Evolutionary conservation across 2,888 invertebrate species (phyloP).

Genomic region (Euplagia quadripunctaria): DNA sequence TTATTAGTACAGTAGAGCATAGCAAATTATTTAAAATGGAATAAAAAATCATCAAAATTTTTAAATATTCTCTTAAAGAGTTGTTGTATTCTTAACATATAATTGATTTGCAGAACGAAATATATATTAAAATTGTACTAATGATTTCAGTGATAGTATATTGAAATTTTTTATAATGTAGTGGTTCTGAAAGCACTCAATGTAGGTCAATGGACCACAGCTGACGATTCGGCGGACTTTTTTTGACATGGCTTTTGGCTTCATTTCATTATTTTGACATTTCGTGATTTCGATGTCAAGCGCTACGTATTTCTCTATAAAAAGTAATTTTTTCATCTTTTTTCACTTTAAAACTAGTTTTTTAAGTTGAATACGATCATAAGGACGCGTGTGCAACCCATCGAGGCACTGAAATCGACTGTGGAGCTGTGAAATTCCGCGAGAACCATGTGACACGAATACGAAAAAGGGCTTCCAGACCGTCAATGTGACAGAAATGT

Average conservation of each 20-base stretch:
- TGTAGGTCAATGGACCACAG: conserved; percentile 70
- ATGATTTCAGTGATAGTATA: not conserved
- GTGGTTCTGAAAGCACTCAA: conserved; percentile 50
- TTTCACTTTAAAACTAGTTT: conserved; percentile 67
- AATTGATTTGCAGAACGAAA: not conserved
- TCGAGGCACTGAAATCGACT: conserved; percentile 56
- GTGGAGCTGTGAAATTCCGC: conserved; percentile 75
- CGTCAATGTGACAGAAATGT: conserved; percentile 88
- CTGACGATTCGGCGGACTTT: conserved; percentile 84
- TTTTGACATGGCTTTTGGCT: conserved; percentile 86
- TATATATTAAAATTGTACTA: not conserved
- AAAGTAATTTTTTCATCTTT: conserved; percentile 74
- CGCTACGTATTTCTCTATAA: conserved; percentile 85
- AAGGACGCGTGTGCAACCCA: conserved; percentile 55
- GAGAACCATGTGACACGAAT: conserved; percentile 87
- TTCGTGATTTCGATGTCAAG: conserved; percentile 87
- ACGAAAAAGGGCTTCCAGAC: conserved; percentile 86
- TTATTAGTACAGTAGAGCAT: conserved; percentile 32
- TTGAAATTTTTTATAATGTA: conserved; percentile 41
- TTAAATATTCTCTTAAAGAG: not conserved
- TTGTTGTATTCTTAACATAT: not conserved
- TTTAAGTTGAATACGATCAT: conserved; percentile 64
- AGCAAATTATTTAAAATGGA: not conserved
- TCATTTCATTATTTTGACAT: conserved; percentile 88
- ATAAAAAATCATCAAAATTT: not conserved